Base-by-base conservation (phyloP, 1,140 invertebrate species). In the Ips typographus region DNA sequence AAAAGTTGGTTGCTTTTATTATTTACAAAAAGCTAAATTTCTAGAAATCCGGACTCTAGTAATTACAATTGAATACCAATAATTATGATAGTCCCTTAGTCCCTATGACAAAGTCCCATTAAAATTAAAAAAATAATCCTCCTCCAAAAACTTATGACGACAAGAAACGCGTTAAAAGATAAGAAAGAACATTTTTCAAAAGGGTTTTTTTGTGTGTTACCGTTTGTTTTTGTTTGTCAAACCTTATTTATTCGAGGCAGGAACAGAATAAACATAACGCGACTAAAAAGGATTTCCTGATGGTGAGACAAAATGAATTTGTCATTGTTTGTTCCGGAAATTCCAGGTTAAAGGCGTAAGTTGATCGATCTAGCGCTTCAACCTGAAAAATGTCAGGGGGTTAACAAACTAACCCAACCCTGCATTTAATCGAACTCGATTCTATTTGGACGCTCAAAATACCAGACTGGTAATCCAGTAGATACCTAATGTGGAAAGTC, bases 281-380 rank as follows among this genome's bases (percentile, higher is more conserved):
- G 22, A 22, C 22, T 6, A 49, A 49, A 49, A 22, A 49, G 22
- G 44, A 49, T 49, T 6, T 49, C 44, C 6, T 49, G 44, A 49
- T 49, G 44, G 44, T 22, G 44, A 49, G 44, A 49, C 44, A 6
- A 49, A 49, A 49, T 49, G 22, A 49, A 49, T 49, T 49, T 49
- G 44, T 22, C 44, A 49, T 22, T 8, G 7, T 22, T 49, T 6
- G 44, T 22, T 49, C 44, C 1, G 22, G 22, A 49, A 22, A 49
- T 6, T 22, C 22, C 22, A 8, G 44, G 3, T 6, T 6, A 49
- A 8, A 8, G 44, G 22, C 44, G 7, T 22, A 49, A 49, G 1
- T 3, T 49, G 44, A 49, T 49, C 44, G 22, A 49, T 8, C 44
- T 22, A 49, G 2, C 6, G 44, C 7, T 49, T 2, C 22, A 49